Evolutionary conservation across 2,797 vertebrate genomes (phyloP).

Genomic region (Notolepis coatsorum): DNA sequence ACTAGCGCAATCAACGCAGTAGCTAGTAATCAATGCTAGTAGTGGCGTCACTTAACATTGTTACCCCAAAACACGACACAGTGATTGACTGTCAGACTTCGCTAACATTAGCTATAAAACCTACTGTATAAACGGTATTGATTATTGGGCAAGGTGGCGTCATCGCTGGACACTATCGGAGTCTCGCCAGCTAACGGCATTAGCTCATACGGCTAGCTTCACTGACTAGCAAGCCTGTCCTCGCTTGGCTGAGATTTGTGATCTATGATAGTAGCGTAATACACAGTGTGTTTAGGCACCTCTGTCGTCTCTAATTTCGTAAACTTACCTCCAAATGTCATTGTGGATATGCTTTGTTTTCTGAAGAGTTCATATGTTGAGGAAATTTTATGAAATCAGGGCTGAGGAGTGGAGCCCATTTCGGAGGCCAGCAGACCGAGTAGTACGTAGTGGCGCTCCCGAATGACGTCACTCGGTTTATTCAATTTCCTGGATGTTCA

Average conservation of each 20-base stretch:
- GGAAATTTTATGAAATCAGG: conserved; percentile 73
- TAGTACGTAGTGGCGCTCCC: conserved; percentile 73
- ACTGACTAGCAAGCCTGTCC: conserved; percentile 52
- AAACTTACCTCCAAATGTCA: conserved; percentile 82
- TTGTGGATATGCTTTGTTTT: conserved; percentile 64
- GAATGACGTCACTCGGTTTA: conserved; percentile 76
- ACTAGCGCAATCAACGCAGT: too few species aligned
- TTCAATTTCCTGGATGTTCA: conserved; percentile 30
- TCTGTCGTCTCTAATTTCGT: not conserved
- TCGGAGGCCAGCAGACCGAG: conserved; percentile 79
- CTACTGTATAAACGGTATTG: not conserved
- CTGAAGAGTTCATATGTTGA: conserved; percentile 54
- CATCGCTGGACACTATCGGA: conserved; percentile 31
- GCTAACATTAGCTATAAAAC: not conserved
- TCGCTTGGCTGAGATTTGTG: conserved; percentile 47
- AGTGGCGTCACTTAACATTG: too few species aligned
- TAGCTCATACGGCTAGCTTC: conserved; percentile 59
- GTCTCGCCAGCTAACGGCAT: conserved; percentile 60
- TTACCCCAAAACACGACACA: conserved; percentile 2
- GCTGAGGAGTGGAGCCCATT: conserved; percentile 81
- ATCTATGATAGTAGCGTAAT: conserved; percentile 23
- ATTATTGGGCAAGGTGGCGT: not conserved
- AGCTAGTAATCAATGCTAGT: too few species aligned
- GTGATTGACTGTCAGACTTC: conserved; percentile 29
- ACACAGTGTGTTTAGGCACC: not conserved